Conservation (phyloP, 2,888 invertebrate species). For the Platycheirus albimanus region DNA sequence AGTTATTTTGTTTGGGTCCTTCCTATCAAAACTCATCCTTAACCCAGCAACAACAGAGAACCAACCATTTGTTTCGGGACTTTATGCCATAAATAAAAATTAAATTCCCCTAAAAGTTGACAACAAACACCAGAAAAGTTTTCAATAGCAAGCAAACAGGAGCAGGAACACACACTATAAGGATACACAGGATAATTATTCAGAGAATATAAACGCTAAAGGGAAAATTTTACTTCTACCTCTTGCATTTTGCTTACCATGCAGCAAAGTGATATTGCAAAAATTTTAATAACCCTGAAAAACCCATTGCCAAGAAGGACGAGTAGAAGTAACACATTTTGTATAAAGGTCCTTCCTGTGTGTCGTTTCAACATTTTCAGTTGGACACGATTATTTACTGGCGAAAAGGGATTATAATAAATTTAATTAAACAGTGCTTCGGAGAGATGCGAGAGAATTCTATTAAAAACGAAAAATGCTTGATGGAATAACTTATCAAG, state of each 20-base stretch:
- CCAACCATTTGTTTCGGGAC: too few relatives aligned
- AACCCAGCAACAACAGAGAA: slow-evolving; percentile 1
- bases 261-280: slow-evolving; percentile 22
- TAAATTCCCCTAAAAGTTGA: slow-evolving; percentile 65
- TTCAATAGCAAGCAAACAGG: slow-evolving; percentile 22
- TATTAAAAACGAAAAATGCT: slow-evolving; percentile 15
- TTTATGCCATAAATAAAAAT: slow-evolving; percentile 61
- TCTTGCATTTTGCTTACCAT: neutral
- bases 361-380: neutral
- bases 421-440: slow-evolving; percentile 60
- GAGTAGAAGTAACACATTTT: slow-evolving; percentile 2
- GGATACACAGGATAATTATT: slow-evolving; percentile 2
- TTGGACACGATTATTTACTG: slow-evolving; percentile 55
- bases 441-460: slow-evolving; percentile 39
- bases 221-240: slow-evolving; percentile 38
- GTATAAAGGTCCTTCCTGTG: too few relatives aligned
- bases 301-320: neutral
- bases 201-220: slow-evolving; percentile 20
- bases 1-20: neutral
- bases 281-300: slow-evolving; percentile 49
- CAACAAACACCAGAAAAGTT: slow-evolving; percentile 51
- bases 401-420: slow-evolving; percentile 57
- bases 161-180: neutral
- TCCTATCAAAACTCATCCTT: neutral
- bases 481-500: neutral